Base-by-base conservation (phyloP, 2,888 invertebrate species). In the Tiliacea aurago region DNA sequence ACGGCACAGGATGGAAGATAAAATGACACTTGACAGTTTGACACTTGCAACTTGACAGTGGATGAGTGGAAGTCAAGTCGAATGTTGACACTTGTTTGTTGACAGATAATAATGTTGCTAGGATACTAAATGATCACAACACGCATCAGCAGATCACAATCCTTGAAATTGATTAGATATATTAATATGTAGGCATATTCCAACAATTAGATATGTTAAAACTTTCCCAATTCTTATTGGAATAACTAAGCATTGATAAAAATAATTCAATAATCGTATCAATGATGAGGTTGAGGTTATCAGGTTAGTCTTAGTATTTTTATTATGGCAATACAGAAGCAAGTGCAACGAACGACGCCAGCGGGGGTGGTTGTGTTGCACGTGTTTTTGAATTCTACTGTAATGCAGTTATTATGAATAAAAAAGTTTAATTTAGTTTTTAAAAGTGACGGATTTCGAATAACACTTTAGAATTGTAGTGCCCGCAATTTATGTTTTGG, bases 321-420 rank as follows among this genome's bases (percentile, higher is more conserved):
- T 64, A 58, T 68, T 70, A 77, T 51, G 87, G 85, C 87, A 90
- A 89, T 85, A 84, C 88, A 45, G 72, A 84, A 70, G 74, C 83
- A 87, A 89, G 88, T 89, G 88, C 84, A 90, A 89, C 85, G 90
- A 90, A 89, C 88, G 90, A 87, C 88, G 89, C 88, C 88, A 83
- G 69, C 78, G 84, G 82, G 84, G 88, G 89, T 70, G 91, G 92
- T 89, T 84, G 93, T 90, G 88, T 88, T 79, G 89, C 89, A 88
- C 87, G 90, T 91, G 90, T 87, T 88, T 87, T 83, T 70, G 23
- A 80, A 61, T 80, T 77, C 23, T 84, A 84, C 72, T 87, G 33
- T 73, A 87, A 79, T 90, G 87, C 85, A 86, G 84, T 80, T 84
- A 78, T 80, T 84, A 86, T 87, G 83, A 86, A 85, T 88, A 87